phyloP scores from a whole-genome alignment of 2,113 vertebrate species.

The Cochlearius cochlearius region DNA sequence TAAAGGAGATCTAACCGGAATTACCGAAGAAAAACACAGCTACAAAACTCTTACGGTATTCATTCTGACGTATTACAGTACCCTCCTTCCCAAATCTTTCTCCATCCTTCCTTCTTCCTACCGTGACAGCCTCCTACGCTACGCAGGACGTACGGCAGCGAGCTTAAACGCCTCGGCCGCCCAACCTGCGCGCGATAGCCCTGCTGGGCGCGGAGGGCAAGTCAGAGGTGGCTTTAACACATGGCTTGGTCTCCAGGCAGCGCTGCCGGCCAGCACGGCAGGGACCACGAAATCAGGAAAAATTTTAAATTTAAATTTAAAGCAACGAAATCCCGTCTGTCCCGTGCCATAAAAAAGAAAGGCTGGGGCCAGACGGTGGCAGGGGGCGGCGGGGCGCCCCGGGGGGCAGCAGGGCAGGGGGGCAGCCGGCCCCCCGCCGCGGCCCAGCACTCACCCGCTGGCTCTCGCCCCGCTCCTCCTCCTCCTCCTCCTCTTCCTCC shows the following conservation, averaged over 20 bases:
- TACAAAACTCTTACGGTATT: accelerated
- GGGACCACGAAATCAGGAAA: not conserved
- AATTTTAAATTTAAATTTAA: accelerated
- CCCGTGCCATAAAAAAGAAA: accelerated
- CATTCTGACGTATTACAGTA: accelerated
- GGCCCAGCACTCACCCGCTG: not conserved
- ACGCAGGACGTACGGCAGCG: accelerated
- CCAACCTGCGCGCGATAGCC: not conserved
- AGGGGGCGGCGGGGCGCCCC: not conserved
- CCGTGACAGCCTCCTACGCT: accelerated
- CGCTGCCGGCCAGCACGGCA: accelerated
- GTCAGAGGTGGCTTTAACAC: accelerated
- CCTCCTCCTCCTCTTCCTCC: not conserved
- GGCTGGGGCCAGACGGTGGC: accelerated
- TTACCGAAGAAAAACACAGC: not conserved
- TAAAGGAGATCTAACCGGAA: not conserved
- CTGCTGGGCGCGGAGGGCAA: accelerated
- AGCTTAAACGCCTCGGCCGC: not conserved
- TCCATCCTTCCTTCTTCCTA: not conserved
- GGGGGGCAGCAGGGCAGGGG: too few relatives aligned
- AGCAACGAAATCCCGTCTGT: accelerated
- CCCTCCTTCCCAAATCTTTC: not conserved
- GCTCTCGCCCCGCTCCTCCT: not conserved
- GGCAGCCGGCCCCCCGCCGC: accelerated
- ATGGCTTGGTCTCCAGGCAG: accelerated